Evolutionary conservation across 2,113 vertebrate genomes (phyloP).

Genomic region (Gasterosteus aculeatus): DNA sequence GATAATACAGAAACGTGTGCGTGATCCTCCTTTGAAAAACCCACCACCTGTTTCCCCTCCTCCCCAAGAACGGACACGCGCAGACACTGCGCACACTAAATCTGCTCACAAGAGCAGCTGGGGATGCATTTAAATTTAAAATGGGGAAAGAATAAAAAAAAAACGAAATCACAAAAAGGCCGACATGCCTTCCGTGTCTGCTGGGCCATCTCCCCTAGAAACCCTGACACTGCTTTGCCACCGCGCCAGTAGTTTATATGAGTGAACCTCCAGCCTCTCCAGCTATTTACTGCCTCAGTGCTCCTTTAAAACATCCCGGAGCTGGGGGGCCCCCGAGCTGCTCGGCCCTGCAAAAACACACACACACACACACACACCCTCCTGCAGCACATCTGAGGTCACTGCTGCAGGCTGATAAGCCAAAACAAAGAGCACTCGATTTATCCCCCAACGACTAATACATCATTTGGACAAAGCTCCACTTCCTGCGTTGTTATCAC

Average conservation of each 20-base stretch:
- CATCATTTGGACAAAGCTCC: slow-evolving; percentile 66
- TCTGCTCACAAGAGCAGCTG: slow-evolving; percentile 65
- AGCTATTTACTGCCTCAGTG: slow-evolving; percentile 72
- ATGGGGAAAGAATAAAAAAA: slow-evolving; percentile 8
- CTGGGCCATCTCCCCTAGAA: slow-evolving; percentile 42
- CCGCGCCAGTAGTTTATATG: slow-evolving; percentile 44
- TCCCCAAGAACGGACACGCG: slow-evolving; percentile 28
- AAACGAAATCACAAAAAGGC: slow-evolving; percentile 57
- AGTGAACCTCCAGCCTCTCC: slow-evolving; percentile 55
- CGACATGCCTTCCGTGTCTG: slow-evolving; percentile 34
- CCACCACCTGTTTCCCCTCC: slow-evolving; percentile 57
- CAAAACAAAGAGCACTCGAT: slow-evolving; percentile 73
- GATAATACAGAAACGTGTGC: too few relatives aligned
- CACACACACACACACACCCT: slow-evolving; percentile 25
- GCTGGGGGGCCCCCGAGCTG: slow-evolving; percentile 29
- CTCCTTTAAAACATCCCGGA: slow-evolving; percentile 55
- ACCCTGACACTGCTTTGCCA: slow-evolving; percentile 26
- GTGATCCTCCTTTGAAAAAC: slow-evolving; percentile 24
- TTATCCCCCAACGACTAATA: slow-evolving; percentile 60
- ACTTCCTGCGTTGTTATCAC: slow-evolving; percentile 65
- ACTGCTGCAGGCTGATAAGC: slow-evolving; percentile 71
- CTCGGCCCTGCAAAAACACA: slow-evolving; percentile 5
- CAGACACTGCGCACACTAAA: slow-evolving; percentile 43
- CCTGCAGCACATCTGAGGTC: slow-evolving; percentile 56
- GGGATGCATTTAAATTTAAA: slow-evolving; percentile 38